Percentiles rank a stretch among this genome's conserved stretches.
Evolutionary conservation across 2,888 invertebrate genomes (phyloP).

Genomic region (Lumbricus terrestris): DNA sequence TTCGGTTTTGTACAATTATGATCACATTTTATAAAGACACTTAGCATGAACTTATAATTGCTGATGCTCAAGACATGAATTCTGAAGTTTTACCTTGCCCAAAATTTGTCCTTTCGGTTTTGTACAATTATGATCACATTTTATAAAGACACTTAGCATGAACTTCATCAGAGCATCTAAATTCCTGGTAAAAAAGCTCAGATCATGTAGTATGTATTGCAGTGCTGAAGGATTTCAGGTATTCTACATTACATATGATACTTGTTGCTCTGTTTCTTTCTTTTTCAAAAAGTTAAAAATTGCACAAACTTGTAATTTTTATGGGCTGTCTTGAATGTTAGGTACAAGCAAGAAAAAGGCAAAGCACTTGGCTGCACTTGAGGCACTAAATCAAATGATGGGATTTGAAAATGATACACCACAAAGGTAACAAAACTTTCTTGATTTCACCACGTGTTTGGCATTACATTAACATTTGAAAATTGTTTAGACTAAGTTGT

Average conservation of each 20-base stretch:
- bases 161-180: no score
- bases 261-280: not conserved
- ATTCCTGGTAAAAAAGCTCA: no score
- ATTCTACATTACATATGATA: not conserved
- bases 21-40: no score
- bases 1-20: no score
- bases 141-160: no score
- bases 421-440: not conserved
- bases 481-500: not conserved
- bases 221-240: not conserved
- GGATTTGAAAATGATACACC: slow-evolving; percentile 43
- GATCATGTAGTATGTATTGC: not conserved
- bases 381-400: slow-evolving; percentile 74
- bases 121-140: no score
- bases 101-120: no score
- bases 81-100: no score
- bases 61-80: no score
- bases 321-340: not conserved
- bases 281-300: not conserved
- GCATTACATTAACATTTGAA: not conserved
- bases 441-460: not conserved
- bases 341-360: slow-evolving; percentile 96
- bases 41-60: not conserved
- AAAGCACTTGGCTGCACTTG: slow-evolving; percentile 91
- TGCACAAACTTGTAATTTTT: not conserved